Conservation (phyloP, 2,888 invertebrate genomes). For the Mythimna ferrago region DNA sequence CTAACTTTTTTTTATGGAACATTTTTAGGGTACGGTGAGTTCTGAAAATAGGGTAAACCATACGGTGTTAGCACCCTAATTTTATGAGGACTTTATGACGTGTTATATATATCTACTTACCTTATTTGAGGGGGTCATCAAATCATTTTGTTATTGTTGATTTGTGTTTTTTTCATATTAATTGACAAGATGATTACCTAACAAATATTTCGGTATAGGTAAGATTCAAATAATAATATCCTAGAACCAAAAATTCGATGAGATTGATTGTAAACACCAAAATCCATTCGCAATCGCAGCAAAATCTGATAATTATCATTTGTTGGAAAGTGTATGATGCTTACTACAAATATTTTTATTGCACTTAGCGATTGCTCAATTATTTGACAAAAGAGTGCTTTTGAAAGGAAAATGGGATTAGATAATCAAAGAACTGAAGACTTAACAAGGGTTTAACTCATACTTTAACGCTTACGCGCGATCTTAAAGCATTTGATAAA, state of each 20-base stretch:
- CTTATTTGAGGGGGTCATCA: too few species aligned
- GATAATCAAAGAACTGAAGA: not conserved
- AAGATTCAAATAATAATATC: too few species aligned
- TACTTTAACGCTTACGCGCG: not conserved
- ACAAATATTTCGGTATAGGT: not conserved
- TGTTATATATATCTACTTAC: too few species aligned
- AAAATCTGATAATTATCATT: too few species aligned
- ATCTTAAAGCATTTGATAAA: not conserved
- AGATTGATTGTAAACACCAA: too few species aligned
- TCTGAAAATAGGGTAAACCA: constrained; percentile 19
- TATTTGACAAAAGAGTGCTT: too few species aligned
- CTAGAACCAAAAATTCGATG: too few species aligned
- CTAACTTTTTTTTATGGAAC: constrained; percentile 78
- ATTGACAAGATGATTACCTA: not conserved
- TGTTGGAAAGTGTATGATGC: too few species aligned
- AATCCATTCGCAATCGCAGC: too few species aligned
- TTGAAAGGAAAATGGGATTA: not conserved
- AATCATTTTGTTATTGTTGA: too few species aligned
- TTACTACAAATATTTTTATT: too few species aligned
- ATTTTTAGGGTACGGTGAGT: constrained; percentile 73
- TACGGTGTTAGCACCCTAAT: constrained; percentile 9
- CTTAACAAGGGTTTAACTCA: not conserved
- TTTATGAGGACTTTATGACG: not conserved
- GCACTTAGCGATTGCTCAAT: too few species aligned
- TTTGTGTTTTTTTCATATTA: not conserved